These are phyloP conservation scores for Acropternis orthonyx DNA, from an alignment of 2,797 vertebrate genomes.

Conservation along the genomic window DNA sequence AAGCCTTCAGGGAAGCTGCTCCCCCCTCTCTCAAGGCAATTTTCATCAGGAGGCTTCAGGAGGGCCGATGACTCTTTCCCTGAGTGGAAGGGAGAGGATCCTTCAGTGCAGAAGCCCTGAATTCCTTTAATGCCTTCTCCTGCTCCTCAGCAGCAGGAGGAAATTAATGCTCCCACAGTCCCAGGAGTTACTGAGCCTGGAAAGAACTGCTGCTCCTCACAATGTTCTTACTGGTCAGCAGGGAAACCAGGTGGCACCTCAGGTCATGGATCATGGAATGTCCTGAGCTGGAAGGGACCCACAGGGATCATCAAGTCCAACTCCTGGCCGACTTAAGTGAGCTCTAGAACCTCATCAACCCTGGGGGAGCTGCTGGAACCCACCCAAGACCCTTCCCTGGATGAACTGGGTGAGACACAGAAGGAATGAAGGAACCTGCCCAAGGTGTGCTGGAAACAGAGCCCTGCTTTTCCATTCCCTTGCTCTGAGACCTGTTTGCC, in stretches of 20 bases:
- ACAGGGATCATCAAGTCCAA: background rate
- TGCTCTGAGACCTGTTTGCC: accelerated
- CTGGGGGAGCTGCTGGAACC: background rate
- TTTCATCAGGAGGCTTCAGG: background rate
- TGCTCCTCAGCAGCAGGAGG: background rate
- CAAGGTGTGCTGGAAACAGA: background rate
- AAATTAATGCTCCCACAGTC: background rate
- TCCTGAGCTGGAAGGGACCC: background rate
- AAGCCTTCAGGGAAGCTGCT: background rate
- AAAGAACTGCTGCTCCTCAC: background rate
- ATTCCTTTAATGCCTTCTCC: no score
- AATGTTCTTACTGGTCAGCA: accelerated
- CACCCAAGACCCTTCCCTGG: background rate
- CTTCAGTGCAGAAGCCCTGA: background rate
- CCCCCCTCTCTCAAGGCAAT: background rate
- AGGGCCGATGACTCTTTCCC: background rate
- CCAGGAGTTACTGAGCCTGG: background rate
- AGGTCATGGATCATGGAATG: background rate
- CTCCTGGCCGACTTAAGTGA: background rate
- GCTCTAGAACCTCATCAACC: background rate
- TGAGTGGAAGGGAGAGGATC: no score
- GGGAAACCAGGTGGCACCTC: no score
- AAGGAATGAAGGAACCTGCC: background rate
- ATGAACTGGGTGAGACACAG: no score
- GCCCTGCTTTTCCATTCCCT: background rate